Base-by-base conservation (phyloP, 2,113 vertebrate species). In the Girardinichthys multiradiatus region DNA sequence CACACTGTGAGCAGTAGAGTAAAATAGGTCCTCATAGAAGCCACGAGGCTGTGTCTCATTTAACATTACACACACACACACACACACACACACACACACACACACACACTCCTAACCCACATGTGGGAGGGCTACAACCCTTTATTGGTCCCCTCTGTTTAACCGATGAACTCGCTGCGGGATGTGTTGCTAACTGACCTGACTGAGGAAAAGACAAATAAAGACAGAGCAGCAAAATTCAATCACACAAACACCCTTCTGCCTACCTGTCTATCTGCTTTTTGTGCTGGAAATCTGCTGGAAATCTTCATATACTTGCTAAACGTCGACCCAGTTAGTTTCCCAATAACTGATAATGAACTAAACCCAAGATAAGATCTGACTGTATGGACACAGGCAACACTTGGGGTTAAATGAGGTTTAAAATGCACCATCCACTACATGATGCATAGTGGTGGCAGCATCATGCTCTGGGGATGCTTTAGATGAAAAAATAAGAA, bases 1-100 rank as follows among this genome's bases (percentile, higher is more conserved):
- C 27, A 12, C 45, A 70, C 70, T 64, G 65, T 60, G 48, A 71
- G 58, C 61, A 78, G 76, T 63, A 57, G 59, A 77, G 64, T 54
- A 79, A 81, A 73, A 68, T 33, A 64, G 73, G 80, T 78, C 78
- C 82, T 89, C 85, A 59, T 35, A 70, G 71, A 77, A 74, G 74
- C 79, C 68, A 2, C 65, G 68, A 65, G 72, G 39, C 82, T 87
- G 81, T 48, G 66, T 81, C 72, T 83, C 84, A 77, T 90, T 75
- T 82, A 86, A 70, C 54, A 58, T 85, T 85, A 82, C 77, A 80
- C 68, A 76, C 30, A 48, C 42, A 57, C 42, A 48, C 42, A 57
- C 42, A 60, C 81, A 63, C 42, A 69, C 24, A 68, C 45, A 64
- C 11, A 8, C 13, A 39, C 39, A 3, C 37, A 10, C 29, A 45